Conservation (phyloP, 2,888 invertebrate species). For the Meteorus cinctellus region DNA sequence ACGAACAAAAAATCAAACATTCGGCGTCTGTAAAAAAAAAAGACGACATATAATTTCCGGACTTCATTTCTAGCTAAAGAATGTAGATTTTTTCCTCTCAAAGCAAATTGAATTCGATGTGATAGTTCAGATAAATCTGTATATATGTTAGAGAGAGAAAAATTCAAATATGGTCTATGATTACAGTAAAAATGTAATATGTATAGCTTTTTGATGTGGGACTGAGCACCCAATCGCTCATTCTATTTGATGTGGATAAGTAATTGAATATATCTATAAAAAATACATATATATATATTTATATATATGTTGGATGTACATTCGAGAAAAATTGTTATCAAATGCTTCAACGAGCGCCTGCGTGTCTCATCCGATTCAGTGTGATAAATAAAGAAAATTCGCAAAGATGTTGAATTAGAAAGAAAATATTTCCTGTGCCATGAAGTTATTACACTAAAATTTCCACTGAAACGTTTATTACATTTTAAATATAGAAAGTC, state of each 20-base stretch:
- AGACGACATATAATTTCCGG: conserved; percentile 4
- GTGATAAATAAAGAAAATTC: conserved; percentile 7
- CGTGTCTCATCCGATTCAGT: neutral
- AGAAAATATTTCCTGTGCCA: conserved; percentile 64
- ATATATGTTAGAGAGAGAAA: conserved; percentile 49
- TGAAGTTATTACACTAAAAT: conserved; percentile 59
- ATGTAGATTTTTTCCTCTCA: conserved; percentile 7
- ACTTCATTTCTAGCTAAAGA: neutral
- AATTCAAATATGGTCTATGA: conserved; percentile 36
- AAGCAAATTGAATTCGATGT: conserved; percentile 30
- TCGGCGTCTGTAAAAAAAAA: conserved; percentile 53
- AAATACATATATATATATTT: neutral
- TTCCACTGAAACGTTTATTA: neutral
- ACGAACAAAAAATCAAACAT: conserved; percentile 54
- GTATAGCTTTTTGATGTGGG: conserved; percentile 33
- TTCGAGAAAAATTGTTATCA: conserved; percentile 16
- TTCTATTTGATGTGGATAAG: conserved; percentile 24
- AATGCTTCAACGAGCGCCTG: conserved; percentile 29
- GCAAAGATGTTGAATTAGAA: conserved; percentile 44
- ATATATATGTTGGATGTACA: conserved; percentile 44
- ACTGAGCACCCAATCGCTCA: conserved; percentile 27
- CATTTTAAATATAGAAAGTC: too few species aligned
- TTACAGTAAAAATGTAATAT: conserved; percentile 32
- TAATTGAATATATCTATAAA: neutral
- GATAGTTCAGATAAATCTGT: conserved; percentile 45